Base-by-base conservation (phyloP, 1,140 invertebrate species). In the Sitophilus oryzae region DNA sequence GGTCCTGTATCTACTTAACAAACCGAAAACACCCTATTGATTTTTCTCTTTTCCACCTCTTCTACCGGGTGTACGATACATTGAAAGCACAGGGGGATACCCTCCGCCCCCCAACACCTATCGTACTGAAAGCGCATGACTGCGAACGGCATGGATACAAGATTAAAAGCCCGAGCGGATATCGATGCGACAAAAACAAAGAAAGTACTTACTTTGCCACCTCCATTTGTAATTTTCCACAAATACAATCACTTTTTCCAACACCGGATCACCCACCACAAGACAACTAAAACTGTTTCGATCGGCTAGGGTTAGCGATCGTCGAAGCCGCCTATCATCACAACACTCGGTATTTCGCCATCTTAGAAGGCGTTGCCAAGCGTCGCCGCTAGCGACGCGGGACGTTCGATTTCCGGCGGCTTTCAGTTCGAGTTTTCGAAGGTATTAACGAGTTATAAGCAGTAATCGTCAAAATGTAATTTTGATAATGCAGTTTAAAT, bases 341-440 rank as follows among this genome's bases (percentile, higher is more conserved):
- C 59, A 61, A 61, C 59, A 61, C 59, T 56, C 59, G 47, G 59
- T 61, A 56, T 61, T 58, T 58, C 59, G 59, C 59, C 59, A 61
- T 61, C 59, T 61, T 61, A 54, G 40, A 58, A 60, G 25, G 34
- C 35, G 54, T 57, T 55, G 52, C 22, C 52, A 46, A 18, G 11
- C n/a, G n/a, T 20, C 15, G 4, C 4, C 42, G 14, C 9, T 20
- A 20, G 9, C 22, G 10, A 1, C 19, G 16, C 2, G 9, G 11
- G 2, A 16, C 3, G 20, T n/a, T 6, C 20, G 4, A 18, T 20
- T 20, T 3, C 15, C 11, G 14, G 6, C 14, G 6, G 18, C 14
- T 9, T n/a, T n/a, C n/a, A n/a, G n/a, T n/a, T n/a, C n/a, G n/a
- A n/a, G n/a, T n/a, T n/a, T n/a, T n/a, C n/a, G n/a, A n/a, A n/a